A percentile compares a stretch with the other conserved stretches of the same genome.
phyloP scores from a whole-genome alignment of 1,140 invertebrate genomes.

The Globodera rostochiensis region DNA sequence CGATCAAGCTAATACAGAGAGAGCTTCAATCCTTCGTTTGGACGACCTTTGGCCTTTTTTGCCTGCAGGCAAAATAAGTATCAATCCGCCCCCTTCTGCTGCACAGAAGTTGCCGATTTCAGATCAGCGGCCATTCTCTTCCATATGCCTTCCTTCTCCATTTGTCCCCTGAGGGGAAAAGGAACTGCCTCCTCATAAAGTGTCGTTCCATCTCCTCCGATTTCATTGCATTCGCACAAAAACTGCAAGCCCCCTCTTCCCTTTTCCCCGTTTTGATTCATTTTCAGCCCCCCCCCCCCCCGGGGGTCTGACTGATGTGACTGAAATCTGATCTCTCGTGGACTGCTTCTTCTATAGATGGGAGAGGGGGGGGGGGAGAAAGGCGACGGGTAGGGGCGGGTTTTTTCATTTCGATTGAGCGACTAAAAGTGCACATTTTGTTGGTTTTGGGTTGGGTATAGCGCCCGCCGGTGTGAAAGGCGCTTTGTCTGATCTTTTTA shows the following conservation, averaged over 20 bases:
- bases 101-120: background rate
- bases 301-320: background rate
- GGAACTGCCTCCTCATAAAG: background rate
- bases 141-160: background rate
- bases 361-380: background rate
- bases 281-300: background rate
- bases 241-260: background rate
- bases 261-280: background rate
- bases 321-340: background rate
- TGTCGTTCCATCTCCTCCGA: constrained; percentile 2
- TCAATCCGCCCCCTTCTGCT: too few species aligned
- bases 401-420: background rate
- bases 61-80: too few species aligned
- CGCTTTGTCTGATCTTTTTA: too few species aligned
- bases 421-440: background rate
- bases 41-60: background rate
- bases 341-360: background rate
- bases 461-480: too few species aligned
- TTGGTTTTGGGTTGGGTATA: background rate
- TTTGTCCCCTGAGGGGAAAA: constrained; percentile 1
- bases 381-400: background rate
- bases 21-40: too few species aligned
- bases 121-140: background rate
- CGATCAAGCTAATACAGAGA: background rate
- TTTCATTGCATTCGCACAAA: background rate